phyloP scores from a whole-genome alignment of 2,888 invertebrate genomes.

The Phalera bucephala region DNA sequence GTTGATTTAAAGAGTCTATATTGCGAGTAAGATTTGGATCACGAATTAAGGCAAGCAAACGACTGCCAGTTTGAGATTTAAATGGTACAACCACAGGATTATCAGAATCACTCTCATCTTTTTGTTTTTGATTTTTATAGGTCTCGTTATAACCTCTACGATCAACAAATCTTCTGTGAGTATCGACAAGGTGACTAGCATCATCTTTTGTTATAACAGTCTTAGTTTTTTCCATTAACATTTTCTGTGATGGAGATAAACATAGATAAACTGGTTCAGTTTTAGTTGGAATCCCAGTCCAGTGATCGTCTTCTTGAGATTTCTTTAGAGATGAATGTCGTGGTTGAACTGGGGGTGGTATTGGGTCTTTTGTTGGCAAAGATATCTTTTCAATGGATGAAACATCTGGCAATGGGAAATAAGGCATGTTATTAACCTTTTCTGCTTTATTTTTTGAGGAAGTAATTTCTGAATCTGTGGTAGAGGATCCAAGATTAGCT shows the following conservation, averaged over 20 bases:
- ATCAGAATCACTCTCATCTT: slow-evolving; percentile 25
- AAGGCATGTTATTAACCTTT: slow-evolving; percentile 59
- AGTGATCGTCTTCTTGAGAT: slow-evolving; percentile 65
- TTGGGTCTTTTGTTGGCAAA: slow-evolving; percentile 40
- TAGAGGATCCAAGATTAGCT: slow-evolving; percentile 36
- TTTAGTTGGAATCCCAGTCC: slow-evolving; percentile 85
- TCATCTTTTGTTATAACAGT: slow-evolving; percentile 74
- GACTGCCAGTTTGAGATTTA: slow-evolving; percentile 81
- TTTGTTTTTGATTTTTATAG: slow-evolving; percentile 31
- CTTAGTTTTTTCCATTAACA: slow-evolving; percentile 81
- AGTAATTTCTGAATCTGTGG: slow-evolving; percentile 12
- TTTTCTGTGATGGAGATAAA: slow-evolving; percentile 88
- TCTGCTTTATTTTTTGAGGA: slow-evolving; percentile 15
- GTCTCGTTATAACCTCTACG: slow-evolving; percentile 80
- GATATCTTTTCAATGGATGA: slow-evolving; percentile 71
- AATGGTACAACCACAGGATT: slow-evolving; percentile 54
- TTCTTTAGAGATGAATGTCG: slow-evolving; percentile 67
- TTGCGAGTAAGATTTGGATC: slow-evolving; percentile 69
- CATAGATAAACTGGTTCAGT: slow-evolving; percentile 85
- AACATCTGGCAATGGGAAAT: slow-evolving; percentile 69
- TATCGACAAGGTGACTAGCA: slow-evolving; percentile 85
- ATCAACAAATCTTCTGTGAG: slow-evolving; percentile 87
- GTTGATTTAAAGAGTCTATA: slow-evolving; percentile 46
- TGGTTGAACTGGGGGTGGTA: slow-evolving; percentile 70
- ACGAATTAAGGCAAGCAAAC: slow-evolving; percentile 85